Percentiles rank a stretch among this genome's conserved stretches.
These are phyloP conservation scores for Scolopax mira DNA, from an alignment of 2,113 vertebrate genomes.

Conservation along the genomic window DNA sequence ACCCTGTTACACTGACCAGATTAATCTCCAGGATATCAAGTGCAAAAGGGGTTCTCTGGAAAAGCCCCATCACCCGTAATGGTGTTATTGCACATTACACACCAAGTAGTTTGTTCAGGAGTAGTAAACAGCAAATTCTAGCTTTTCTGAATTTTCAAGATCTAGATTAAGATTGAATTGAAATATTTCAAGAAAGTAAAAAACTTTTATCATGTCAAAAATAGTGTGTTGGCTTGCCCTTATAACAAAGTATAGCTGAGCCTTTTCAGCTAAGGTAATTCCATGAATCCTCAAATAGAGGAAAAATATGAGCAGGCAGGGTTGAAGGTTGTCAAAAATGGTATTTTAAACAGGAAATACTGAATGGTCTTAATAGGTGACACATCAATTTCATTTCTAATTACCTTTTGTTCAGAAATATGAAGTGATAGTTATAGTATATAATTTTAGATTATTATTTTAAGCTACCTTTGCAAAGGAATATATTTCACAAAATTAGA, in stretches of 20 bases:
- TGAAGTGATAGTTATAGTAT: neutral
- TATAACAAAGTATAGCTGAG: neutral
- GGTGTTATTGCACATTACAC: neutral
- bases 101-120: neutral
- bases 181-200: neutral
- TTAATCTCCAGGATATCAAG: neutral
- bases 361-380: neutral
- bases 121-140: neutral
- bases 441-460: neutral
- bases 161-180: neutral
- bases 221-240: neutral
- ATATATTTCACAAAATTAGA: neutral
- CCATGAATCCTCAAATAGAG: neutral
- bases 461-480: neutral
- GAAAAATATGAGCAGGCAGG: neutral
- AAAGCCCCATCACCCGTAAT: neutral
- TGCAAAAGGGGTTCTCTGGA: neutral
- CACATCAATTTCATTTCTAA: neutral
- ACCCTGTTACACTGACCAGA: neutral
- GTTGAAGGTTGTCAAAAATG: neutral
- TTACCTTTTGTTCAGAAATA: neutral
- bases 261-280: neutral
- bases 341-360: neutral
- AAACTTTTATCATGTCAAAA: neutral
- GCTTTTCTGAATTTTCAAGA: neutral